These are phyloP conservation scores for Aspidapion aeneum DNA, from an alignment of 2,888 invertebrate genomes.

Conservation along the genomic window DNA sequence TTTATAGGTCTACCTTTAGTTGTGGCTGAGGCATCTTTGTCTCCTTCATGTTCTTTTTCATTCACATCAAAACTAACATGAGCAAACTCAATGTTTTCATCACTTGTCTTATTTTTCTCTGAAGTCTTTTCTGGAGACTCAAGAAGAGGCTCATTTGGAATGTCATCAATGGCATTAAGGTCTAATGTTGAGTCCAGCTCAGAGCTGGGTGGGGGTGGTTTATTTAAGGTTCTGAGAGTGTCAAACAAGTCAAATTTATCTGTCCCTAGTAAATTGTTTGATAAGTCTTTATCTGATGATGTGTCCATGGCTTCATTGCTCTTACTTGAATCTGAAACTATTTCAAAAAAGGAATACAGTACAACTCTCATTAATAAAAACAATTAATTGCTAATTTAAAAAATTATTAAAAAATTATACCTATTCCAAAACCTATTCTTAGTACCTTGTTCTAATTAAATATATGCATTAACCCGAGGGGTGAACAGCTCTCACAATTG, in stretches of 20 bases:
- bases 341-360: too few relatives aligned
- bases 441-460: too few relatives aligned
- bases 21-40: constrained; percentile 24
- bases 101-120: constrained; percentile 18
- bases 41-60: constrained; percentile 26
- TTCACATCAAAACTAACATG: constrained; percentile 30
- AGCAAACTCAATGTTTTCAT: constrained; percentile 31
- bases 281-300: background rate
- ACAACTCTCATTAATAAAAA: too few relatives aligned
- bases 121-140: constrained; percentile 17
- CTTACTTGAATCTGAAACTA: constrained; percentile 10
- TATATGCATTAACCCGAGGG: too few relatives aligned
- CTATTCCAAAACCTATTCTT: too few relatives aligned
- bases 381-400: too few relatives aligned
- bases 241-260: background rate
- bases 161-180: background rate
- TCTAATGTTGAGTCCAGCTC: background rate
- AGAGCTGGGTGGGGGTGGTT: background rate
- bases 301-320: constrained; percentile 12
- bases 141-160: constrained; percentile 2
- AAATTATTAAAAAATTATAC: too few relatives aligned
- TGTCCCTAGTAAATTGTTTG: background rate
- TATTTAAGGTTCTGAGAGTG: background rate
- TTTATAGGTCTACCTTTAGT: constrained; percentile 14
- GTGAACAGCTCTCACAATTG: too few relatives aligned